Evolutionary conservation across 37 sponge, comb jelly and placozoan species (phyloP), one percentile per base, ranked within the genome.

Genomic region (Corticium candelabrum): DNA sequence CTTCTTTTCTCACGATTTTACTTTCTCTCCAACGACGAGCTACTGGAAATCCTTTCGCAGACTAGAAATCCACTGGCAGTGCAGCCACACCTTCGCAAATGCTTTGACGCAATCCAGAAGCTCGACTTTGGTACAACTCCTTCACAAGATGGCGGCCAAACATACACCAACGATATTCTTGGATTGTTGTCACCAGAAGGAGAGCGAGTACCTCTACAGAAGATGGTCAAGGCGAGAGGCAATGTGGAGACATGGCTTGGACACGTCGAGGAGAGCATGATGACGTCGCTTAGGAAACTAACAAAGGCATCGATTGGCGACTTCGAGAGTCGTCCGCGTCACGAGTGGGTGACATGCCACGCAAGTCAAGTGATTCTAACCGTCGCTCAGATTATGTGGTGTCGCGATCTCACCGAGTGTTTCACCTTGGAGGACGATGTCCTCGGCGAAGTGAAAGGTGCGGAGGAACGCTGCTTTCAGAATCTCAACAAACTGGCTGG

Each of bases 381-480:
- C n/a, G 99, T 97, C 30, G 89, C 92, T 33, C 99, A 97, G 85
- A 89, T 97, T 39, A 94, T 94, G 95, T 97, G 94, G 92, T 91
- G 92, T 70, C 72, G 82, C 31, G 99, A 97, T 82, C 79, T 94
- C 37, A 94, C 95, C 11, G 78, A 84, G 57, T 88, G 89, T 37
- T 85, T 97, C 67, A 81, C 79, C 3, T 74, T 77, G 29, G 75
- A 76, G 34, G 91, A 75, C 40, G 74, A 89, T 38, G 83, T 89
- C 2, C 36, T 87, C 3, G 87, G 85, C 35, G 84, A 69, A 32
- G 83, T 97, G 40, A 91, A 87, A 79, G 84, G 50, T 30, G 85
- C 88, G 41, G 95, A 94, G 35, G 84, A 97, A 67, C 77, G 82
- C 38, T 89, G 95, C 68, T 91, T 91, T 69, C 79, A 92, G 74